Base-by-base conservation (phyloP, 2,797 vertebrate species). In the Etheostoma nigrum region DNA sequence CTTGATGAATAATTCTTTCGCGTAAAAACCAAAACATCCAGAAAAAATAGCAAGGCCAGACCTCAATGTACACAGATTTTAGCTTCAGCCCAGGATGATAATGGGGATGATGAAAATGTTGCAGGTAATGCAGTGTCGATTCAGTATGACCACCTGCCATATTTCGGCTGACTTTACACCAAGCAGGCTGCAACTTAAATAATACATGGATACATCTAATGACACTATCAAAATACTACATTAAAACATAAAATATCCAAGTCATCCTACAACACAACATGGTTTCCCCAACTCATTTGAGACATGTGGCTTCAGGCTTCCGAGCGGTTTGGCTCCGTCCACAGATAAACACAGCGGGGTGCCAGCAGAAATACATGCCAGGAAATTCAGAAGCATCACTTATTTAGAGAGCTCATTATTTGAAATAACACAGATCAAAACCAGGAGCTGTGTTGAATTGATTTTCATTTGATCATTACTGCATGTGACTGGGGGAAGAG, bases 391-490 rank as follows among this genome's bases (percentile, higher is more conserved):
- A 74, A 76, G 52, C 84, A 84, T 83, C 2, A 88, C 84, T 88
- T 88, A 86, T 91, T 90, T 76, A 86, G 57, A 78, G 63, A 68
- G 51, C 62, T 82, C 47, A 75, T 64, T 80, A 66, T 87, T 88
- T 90, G 71, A 91, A 87, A 87, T 86, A 86, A 84, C 79, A 79
- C 73, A 79, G 18, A 85, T 85, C 81, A 85, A 82, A 88, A 89
- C 76, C 90, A 88, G 88, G 70, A 85, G 74, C 85, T 82, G 79
- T 47, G 45, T 69, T 71, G 45, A 86, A 86, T 70, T 85, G 21
- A 88, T 83, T 84, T 86, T 45, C 44, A 12, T 90, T 86, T 78
- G 74, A 89, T 91, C 83, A 79, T 84, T 65, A 44, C 58, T 78
- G 53, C 79, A 69, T 88, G 81, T 64, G 70, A 81, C 57, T 30